Conservation (phyloP, 2,797 vertebrate genomes). For the Coreius guichenoti region DNA sequence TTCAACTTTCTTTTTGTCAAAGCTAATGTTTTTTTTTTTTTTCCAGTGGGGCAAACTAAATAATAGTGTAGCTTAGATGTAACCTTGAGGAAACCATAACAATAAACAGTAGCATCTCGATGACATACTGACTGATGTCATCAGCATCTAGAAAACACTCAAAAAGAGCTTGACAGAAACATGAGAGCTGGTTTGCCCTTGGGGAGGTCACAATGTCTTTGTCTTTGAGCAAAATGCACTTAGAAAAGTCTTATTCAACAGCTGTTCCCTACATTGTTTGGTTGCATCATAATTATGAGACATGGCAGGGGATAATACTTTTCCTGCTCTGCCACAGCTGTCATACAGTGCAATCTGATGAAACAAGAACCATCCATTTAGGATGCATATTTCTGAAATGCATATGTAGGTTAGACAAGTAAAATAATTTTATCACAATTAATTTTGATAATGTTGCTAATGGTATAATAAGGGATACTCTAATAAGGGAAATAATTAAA, state of each 20-base stretch:
- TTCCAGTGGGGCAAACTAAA: neutral
- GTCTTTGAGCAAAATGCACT: neutral
- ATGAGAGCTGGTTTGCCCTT: slow-evolving; percentile 7
- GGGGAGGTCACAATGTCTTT: slow-evolving; percentile 8
- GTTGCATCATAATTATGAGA: neutral
- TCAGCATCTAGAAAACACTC: slow-evolving; percentile 23
- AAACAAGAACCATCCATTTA: neutral
- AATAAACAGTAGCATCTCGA: neutral
- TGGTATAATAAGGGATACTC: neutral
- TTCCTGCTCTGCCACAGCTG: slow-evolving; percentile 17
- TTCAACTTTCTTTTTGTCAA: neutral
- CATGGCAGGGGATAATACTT: slow-evolving; percentile 1
- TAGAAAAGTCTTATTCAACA: slow-evolving; percentile 22
- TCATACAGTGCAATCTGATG: slow-evolving; percentile 1
- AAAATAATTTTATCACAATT: neutral
- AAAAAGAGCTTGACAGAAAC: slow-evolving; percentile 13
- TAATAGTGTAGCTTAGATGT: neutral
- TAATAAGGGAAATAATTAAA: neutral
- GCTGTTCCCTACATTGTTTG: slow-evolving; percentile 11
- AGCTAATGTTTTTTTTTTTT: neutral
- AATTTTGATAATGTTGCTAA: neutral
- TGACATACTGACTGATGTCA: slow-evolving; percentile 4
- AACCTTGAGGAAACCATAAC: slow-evolving; percentile 15
- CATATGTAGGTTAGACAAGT: neutral
- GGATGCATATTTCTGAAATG: neutral